Evolutionary conservation across 1,140 invertebrate species (phyloP), one percentile per base, ranked within the genome.

Genomic region (Penaeus japonicus): DNA sequence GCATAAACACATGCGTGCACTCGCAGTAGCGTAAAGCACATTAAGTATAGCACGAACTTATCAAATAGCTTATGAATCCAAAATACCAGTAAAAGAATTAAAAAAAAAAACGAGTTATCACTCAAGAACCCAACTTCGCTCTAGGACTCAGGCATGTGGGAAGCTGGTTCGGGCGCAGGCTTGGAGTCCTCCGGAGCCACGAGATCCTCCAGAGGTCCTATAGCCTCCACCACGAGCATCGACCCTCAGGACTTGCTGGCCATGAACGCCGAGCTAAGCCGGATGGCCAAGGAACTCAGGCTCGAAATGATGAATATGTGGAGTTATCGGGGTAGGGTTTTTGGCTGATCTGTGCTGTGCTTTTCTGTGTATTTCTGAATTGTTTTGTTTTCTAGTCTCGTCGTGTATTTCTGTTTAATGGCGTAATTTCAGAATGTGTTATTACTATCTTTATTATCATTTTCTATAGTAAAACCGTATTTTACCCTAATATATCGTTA

Each of bases 191-290:
- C 0, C 18, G 53, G 20, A 39, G 53, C 57, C 1, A 7, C 47
- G 47, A 47, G 47, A 15, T 47, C 47, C 47, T 47, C 47, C 47
- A 47, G 47, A 18, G 80, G 73, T 0, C 47, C n/a, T 1, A 27
- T 39, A 15, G 55, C n/a, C 22, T 59, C 57, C n/a, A 84, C 80
- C 65, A 82, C 80, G n/a, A 88, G 87, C 39, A 59, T 83, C 54
- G 87, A 88, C 53, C 87, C 80, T n/a, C 87, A 88, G 73, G 87
- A 88, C 22, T 65, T 88, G 12, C 54, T 88, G 20, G 87, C 87
- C 54, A 88, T 88, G 87, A 88, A 88, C 54, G 87, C 87, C n/a
- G 87, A 88, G 10, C 73, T 88, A 24, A 88, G 87, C 62, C 87
- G 87, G 5, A 88, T 88, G 87, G 87, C 87, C 24, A 88, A 88